A percentile compares a stretch with the other conserved stretches of the same genome.
phyloP scores from a whole-genome alignment of 37 sponge, comb jelly and placozoan species.

The Tethya wilhelma region DNA sequence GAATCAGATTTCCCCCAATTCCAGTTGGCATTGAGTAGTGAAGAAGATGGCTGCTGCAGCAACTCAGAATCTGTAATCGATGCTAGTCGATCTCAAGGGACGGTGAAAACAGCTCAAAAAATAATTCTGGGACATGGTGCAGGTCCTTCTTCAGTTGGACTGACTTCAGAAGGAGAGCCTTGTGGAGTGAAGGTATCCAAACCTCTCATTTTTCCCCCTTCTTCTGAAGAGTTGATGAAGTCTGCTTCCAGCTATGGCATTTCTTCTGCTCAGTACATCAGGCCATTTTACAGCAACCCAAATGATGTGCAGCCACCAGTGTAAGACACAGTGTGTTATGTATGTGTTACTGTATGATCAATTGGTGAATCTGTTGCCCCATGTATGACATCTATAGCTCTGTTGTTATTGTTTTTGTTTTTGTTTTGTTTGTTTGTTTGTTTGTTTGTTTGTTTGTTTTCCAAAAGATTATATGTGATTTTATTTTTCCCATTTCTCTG shows the following conservation, averaged over 20 bases:
- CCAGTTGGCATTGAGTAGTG: too few relatives aligned
- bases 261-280: conserved; percentile 12
- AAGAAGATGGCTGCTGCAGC: too few relatives aligned
- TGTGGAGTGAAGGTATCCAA: neutral
- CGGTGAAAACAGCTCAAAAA: neutral
- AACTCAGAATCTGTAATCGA: neutral
- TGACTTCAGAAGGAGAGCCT: neutral
- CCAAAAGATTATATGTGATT: neutral
- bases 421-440: neutral
- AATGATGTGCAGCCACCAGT: conserved; percentile 57
- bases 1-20: too few relatives aligned
- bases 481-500: neutral
- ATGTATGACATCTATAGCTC: neutral
- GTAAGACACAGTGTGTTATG: conserved; percentile 27
- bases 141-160: neutral
- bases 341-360: neutral
- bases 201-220: conserved; percentile 15
- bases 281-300: conserved; percentile 61
- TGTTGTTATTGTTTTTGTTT: neutral
- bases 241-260: conserved; percentile 18
- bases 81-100: neutral
- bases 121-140: neutral
- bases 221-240: conserved; percentile 7
- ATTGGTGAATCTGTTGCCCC: neutral
- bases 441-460: neutral